Conservation (phyloP, 2,888 invertebrate species). For the Drosophila falleni region DNA sequence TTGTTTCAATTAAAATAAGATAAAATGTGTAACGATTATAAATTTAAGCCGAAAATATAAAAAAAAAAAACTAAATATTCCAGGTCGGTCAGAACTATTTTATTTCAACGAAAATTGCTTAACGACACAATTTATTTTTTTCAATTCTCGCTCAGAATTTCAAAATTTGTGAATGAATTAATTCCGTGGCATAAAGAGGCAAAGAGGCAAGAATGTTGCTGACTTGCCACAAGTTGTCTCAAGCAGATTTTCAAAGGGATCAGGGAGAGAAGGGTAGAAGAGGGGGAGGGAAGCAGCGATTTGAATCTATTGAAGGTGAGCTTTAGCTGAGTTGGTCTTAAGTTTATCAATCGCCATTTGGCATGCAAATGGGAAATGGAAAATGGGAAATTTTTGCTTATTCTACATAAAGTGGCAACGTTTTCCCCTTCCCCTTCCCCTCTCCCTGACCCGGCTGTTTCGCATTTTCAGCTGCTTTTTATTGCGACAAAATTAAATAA, state of each 20-base stretch:
- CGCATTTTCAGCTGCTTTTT: constrained; percentile 24
- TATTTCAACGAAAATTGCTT: constrained; percentile 58
- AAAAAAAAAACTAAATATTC: too few relatives aligned
- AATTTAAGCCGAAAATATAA: too few relatives aligned
- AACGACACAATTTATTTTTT: constrained; percentile 53
- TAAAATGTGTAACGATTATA: too few relatives aligned
- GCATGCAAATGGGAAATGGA: constrained; percentile 54
- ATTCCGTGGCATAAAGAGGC: constrained; percentile 47
- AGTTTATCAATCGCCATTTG: constrained; percentile 25
- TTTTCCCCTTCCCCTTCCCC: not conserved
- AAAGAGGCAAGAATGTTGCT: constrained; percentile 34
- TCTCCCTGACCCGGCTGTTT: not conserved
- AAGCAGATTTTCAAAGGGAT: constrained; percentile 27
- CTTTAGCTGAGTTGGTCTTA: constrained; percentile 5
- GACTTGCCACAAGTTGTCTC: constrained; percentile 39
- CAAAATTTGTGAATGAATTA: constrained; percentile 70
- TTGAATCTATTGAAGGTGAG: constrained; percentile 14
- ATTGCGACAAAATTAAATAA: constrained; percentile 42
- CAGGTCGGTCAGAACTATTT: not conserved
- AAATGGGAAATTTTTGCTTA: constrained; percentile 47
- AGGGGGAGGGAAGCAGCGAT: not conserved
- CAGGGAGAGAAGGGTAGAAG: too few relatives aligned
- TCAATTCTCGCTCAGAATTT: constrained; percentile 13
- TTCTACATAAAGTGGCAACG: constrained; percentile 35
- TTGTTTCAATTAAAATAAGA: too few relatives aligned